These are phyloP conservation scores for Macropus fuliginosus DNA, from an alignment of 2,797 vertebrate species.

Conservation along the genomic window DNA sequence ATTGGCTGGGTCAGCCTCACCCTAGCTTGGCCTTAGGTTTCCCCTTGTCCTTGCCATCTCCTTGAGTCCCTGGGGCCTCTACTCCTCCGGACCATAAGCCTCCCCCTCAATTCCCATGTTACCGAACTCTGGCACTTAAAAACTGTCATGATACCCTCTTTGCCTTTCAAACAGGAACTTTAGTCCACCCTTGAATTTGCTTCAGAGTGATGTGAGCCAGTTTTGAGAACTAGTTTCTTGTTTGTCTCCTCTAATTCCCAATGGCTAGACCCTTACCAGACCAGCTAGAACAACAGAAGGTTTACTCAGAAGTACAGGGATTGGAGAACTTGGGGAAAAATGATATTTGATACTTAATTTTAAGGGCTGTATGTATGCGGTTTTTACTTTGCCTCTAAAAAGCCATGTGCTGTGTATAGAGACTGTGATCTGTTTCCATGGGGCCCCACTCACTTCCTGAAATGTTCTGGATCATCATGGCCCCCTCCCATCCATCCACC, in stretches of 20 bases:
- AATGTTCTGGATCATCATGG: not conserved
- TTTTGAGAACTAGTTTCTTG: not conserved
- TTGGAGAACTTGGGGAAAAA: not conserved
- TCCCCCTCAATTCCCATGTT: not conserved
- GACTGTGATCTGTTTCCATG: not conserved
- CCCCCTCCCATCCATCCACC: not conserved
- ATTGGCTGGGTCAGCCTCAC: not conserved
- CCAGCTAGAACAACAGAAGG: not conserved
- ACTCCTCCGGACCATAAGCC: not conserved
- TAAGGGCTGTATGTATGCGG: not conserved
- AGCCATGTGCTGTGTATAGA: not conserved
- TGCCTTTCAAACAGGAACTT: not conserved
- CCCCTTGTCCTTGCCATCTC: not conserved
- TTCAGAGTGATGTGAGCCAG: not conserved
- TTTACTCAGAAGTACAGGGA: not conserved
- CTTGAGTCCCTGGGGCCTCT: too few relatives aligned
- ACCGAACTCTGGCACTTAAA: not conserved
- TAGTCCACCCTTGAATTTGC: not conserved
- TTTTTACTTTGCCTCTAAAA: not conserved
- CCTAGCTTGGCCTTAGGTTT: not conserved
- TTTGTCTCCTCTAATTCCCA: not conserved
- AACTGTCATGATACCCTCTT: not conserved
- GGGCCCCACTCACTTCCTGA: not conserved
- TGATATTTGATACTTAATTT: not conserved
- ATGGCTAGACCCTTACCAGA: not conserved